Base-by-base conservation (phyloP, 2,888 invertebrate species). In the Aleiodes leptofemur region DNA sequence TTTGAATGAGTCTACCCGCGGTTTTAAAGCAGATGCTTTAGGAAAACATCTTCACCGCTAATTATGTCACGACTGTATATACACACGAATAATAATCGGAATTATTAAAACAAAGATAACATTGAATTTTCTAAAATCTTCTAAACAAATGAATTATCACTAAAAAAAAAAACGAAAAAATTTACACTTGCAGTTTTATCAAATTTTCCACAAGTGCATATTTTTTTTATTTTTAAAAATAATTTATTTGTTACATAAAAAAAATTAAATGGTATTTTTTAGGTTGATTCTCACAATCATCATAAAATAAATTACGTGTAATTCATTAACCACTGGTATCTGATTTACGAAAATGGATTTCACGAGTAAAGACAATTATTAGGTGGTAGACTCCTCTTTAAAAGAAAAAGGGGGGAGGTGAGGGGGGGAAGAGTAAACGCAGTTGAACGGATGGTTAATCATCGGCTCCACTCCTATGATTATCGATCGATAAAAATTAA, bases 381-480 rank as follows among this genome's bases (percentile, higher is more conserved):
- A 9, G 14, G 16, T 43, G 64, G 4, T 38, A 14, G 43, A 61
- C 8, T 53, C 11, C 14, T n/a, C n/a, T 53, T 7, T 13, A 51
- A 5, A 23, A 23, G 2, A 23, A 23, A 23, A 2, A 23, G 7
- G 3, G n/a, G n/a, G 14, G 6, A 14, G 16, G 6, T 3, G 8
- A n/a, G n/a, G n/a, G n/a, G n/a, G n/a, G n/a, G n/a, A 23, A 50
- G 31, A 50, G n/a, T 23, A 13, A 51, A 51, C n/a, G 29, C 2
- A 9, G 23, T 8, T 23, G 14, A 23, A 50, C n/a, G 7, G 29
- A 43, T 11, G 29, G 23, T 68, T 51, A 68, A 68, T 68, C 51
- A 68, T 68, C 51, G 4, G 14, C 64, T 64, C 64, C 64, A 64
- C 43, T 64, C 43, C 43, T 64, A 48, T 64, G 64, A 64, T 64